These are phyloP conservation scores for Apotomis capreana DNA, from an alignment of 2,888 invertebrate species.

Conservation along the genomic window DNA sequence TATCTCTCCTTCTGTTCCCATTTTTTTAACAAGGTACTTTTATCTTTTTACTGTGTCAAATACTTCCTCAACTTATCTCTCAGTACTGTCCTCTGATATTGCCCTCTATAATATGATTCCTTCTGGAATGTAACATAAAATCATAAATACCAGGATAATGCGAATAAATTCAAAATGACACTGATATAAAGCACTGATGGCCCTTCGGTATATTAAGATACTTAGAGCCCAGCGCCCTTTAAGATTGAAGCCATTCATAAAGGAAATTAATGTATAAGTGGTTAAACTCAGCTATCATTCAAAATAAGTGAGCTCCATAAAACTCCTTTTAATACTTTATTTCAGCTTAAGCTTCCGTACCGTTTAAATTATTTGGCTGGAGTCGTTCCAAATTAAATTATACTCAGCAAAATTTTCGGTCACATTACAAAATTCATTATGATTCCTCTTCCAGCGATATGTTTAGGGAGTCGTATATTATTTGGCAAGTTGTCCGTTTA, in stretches of 20 bases:
- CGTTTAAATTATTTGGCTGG: slow-evolving; percentile 81
- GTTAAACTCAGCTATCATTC: slow-evolving; percentile 72
- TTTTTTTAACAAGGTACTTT: too few relatives aligned
- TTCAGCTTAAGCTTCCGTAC: slow-evolving; percentile 77
- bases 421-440: slow-evolving; percentile 71
- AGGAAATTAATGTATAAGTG: slow-evolving; percentile 70
- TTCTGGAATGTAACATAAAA: not conserved
- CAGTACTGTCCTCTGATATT: too few relatives aligned
- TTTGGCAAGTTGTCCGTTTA: slow-evolving; percentile 55
- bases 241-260: slow-evolving; percentile 63
- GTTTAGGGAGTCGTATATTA: slow-evolving; percentile 58
- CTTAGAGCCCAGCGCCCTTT: slow-evolving; percentile 31
- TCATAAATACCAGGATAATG: slow-evolving; percentile 2
- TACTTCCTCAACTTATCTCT: too few relatives aligned
- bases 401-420: slow-evolving; percentile 72
- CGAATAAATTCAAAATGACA: slow-evolving; percentile 25
- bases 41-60: too few relatives aligned
- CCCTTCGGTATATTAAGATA: slow-evolving; percentile 32
- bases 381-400: slow-evolving; percentile 80
- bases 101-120: too few relatives aligned
- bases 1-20: too few relatives aligned
- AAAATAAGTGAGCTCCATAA: slow-evolving; percentile 74
- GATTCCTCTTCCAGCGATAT: slow-evolving; percentile 60
- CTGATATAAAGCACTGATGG: slow-evolving; percentile 29
- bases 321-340: slow-evolving; percentile 80